A percentile compares a stretch with the other conserved stretches of the same genome.
These are phyloP conservation scores for Acropternis orthonyx DNA, from an alignment of 2,797 vertebrate genomes.

Conservation along the genomic window DNA sequence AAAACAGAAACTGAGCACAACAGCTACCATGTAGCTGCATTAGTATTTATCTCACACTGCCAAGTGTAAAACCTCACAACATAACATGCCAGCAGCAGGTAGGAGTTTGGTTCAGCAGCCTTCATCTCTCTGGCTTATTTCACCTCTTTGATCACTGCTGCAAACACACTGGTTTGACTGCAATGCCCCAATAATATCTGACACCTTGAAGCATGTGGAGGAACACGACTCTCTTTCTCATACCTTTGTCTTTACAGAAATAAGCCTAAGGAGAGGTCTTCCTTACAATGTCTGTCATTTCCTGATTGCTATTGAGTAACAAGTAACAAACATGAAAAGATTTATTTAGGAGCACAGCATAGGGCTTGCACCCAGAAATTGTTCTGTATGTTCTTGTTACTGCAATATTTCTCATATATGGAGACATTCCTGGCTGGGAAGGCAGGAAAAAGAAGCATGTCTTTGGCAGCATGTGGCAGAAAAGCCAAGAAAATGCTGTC, in stretches of 20 bases:
- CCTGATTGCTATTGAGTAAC: not conserved
- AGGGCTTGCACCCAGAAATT: not conserved
- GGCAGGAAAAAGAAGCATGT: not conserved
- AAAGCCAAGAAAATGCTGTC: not conserved
- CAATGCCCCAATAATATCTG: not conserved
- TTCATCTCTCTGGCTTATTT: not conserved
- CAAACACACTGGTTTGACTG: not conserved
- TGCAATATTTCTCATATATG: not conserved
- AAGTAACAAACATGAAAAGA: not conserved
- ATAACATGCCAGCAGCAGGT: rapidly evolving
- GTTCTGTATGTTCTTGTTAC: not conserved
- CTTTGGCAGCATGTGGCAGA: not conserved
- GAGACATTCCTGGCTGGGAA: not conserved
- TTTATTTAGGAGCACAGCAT: not conserved
- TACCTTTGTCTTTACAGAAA: not conserved
- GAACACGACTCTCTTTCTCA: rapidly evolving
- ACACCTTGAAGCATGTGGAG: not conserved
- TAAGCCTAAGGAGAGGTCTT: not conserved
- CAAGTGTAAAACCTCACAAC: not conserved
- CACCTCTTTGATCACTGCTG: not conserved
- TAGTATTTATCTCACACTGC: not conserved
- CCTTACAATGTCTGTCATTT: not conserved
- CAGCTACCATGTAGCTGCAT: not conserved
- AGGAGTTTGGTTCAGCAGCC: not conserved
- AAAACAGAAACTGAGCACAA: not conserved